Conservation (phyloP, 2,888 invertebrate genomes). For the Melinaea menophilus region DNA sequence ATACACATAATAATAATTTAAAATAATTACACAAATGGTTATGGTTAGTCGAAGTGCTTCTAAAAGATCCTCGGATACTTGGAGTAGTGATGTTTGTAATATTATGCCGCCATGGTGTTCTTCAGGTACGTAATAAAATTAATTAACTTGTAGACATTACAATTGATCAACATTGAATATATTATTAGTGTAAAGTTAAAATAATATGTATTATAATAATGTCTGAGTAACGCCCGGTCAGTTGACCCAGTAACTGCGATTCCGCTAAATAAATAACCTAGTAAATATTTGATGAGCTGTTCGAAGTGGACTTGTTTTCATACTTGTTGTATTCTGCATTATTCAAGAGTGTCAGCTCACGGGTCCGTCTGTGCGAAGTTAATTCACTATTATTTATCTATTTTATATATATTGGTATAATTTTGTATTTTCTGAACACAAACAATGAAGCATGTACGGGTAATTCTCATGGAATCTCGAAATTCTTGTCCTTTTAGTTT, state of each 20-base stretch:
- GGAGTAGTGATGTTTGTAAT: conserved; percentile 48
- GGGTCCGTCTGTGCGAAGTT: too few species aligned
- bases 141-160: background rate
- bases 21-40: conserved; percentile 40
- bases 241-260: conserved; percentile 42
- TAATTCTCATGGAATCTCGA: too few species aligned
- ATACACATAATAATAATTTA: background rate
- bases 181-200: background rate
- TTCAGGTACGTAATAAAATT: conserved; percentile 38
- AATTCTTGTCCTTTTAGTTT: too few species aligned
- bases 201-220: conserved; percentile 5
- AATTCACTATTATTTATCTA: too few species aligned
- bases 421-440: too few species aligned
- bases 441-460: too few species aligned
- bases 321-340: conserved; percentile 24
- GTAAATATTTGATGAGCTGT: conserved; percentile 43
- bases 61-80: conserved; percentile 47
- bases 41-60: conserved; percentile 49
- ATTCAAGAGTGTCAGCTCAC: too few species aligned
- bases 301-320: conserved; percentile 33
- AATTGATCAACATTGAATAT: background rate
- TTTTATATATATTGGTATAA: too few species aligned
- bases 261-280: conserved; percentile 44
- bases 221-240: conserved; percentile 36
- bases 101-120: conserved; percentile 62